A percentile compares a stretch with the other conserved stretches of the same genome.
Conservation (phyloP, 2,888 invertebrate species). For the Nephrotoma flavescens region DNA sequence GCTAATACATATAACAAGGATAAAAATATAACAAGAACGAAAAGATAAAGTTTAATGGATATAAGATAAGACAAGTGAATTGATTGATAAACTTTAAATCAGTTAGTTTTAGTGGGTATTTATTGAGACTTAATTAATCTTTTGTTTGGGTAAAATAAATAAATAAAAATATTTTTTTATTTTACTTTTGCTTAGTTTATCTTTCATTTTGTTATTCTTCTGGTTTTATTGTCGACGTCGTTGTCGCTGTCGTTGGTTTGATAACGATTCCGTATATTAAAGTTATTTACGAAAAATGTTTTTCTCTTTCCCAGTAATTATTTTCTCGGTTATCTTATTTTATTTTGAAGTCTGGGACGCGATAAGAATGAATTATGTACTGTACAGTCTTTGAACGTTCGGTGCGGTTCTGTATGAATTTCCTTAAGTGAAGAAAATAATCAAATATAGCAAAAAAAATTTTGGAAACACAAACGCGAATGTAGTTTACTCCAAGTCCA, state of each 20-base stretch:
- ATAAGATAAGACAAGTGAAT: not conserved
- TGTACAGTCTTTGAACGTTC: not conserved
- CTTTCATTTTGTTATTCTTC: not conserved
- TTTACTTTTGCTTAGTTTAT: not conserved
- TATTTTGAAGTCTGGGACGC: not conserved
- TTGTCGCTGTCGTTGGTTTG: not conserved
- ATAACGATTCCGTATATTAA: not conserved
- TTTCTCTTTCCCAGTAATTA: not conserved
- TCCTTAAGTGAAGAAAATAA: too few relatives aligned
- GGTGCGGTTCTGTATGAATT: not conserved
- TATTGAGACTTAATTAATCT: not conserved
- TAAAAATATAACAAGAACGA: not conserved
- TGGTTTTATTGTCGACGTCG: not conserved
- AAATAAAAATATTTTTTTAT: not conserved
- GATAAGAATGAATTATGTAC: not conserved
- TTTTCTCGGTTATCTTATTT: not conserved
- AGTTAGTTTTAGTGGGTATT: not conserved
- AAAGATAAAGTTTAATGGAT: not conserved
- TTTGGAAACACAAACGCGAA: too few relatives aligned
- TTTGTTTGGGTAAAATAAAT: not conserved
- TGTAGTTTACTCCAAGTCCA: too few relatives aligned
- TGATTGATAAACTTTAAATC: not conserved
- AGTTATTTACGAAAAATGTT: not conserved
- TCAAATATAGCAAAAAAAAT: too few relatives aligned
- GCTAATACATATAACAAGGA: not conserved